Percentiles rank a stretch among this genome's conserved stretches.
Evolutionary conservation across 2,797 vertebrate species (phyloP).

Genomic region (Pangasius larnaudii): DNA sequence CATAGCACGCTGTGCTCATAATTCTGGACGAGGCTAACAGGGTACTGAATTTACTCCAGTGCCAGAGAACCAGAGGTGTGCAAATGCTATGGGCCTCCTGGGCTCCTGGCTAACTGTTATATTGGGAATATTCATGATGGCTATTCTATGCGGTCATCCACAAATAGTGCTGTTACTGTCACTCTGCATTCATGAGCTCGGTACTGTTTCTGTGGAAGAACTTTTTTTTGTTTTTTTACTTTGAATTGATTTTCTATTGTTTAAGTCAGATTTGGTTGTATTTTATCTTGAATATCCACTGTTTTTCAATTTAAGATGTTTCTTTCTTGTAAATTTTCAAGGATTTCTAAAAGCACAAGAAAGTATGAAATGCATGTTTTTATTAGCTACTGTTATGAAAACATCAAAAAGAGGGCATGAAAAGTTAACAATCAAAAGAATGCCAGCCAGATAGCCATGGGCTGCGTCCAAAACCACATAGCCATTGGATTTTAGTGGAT

Average conservation of each 20-base stretch:
- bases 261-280: neutral
- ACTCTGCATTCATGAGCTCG: neutral
- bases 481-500: neutral
- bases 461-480: slow-evolving; percentile 4
- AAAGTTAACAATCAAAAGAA: neutral
- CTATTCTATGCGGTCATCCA: slow-evolving; percentile 19
- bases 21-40: slow-evolving; percentile 50
- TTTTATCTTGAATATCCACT: neutral
- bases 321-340: neutral
- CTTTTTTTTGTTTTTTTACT: neutral
- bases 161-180: slow-evolving; percentile 39
- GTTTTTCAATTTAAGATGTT: neutral
- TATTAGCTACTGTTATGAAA: neutral
- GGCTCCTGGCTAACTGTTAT: slow-evolving; percentile 38
- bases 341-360: neutral
- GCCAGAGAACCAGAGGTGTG: slow-evolving; percentile 44
- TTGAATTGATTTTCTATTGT: neutral
- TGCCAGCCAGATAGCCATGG: neutral
- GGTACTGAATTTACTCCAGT: slow-evolving; percentile 2
- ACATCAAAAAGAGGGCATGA: neutral
- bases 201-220: neutral
- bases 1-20: slow-evolving; percentile 55
- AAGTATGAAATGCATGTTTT: neutral
- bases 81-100: slow-evolving; percentile 43
- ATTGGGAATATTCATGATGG: slow-evolving; percentile 51